These are phyloP conservation scores for Elachura formosa DNA, from an alignment of 2,113 vertebrate genomes.

Conservation along the genomic window DNA sequence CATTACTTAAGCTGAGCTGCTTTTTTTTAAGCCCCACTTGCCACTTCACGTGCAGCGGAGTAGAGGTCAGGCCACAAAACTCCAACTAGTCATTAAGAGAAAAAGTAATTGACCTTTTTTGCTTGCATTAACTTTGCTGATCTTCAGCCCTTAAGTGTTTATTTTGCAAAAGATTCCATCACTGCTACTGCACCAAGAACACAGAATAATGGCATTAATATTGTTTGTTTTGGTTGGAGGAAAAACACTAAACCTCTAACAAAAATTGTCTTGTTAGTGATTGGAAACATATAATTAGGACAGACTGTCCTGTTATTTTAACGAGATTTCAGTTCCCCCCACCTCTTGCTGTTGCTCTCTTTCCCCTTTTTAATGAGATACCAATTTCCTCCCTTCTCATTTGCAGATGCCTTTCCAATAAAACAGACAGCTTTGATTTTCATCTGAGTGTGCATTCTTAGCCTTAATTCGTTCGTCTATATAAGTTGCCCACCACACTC, in stretches of 20 bases:
- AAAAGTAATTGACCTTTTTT: slow-evolving; percentile 52
- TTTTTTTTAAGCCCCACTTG: not conserved
- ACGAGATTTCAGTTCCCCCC: slow-evolving; percentile 55
- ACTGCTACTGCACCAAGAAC: slow-evolving; percentile 36
- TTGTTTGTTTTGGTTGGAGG: slow-evolving; percentile 64
- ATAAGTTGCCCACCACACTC: slow-evolving; percentile 2
- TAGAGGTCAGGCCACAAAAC: slow-evolving; percentile 61
- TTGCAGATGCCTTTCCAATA: slow-evolving; percentile 68
- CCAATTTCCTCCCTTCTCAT: slow-evolving; percentile 68
- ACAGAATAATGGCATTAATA: slow-evolving; percentile 59
- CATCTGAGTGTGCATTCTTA: slow-evolving; percentile 50
- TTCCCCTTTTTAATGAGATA: slow-evolving; percentile 76
- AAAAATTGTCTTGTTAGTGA: slow-evolving; percentile 71
- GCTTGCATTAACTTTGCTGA: slow-evolving; percentile 47
- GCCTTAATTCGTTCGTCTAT: slow-evolving; percentile 61
- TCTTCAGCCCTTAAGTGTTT: slow-evolving; percentile 53
- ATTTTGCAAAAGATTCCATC: slow-evolving; percentile 63
- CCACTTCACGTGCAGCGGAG: not conserved
- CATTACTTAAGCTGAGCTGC: not conserved
- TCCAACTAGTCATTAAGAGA: slow-evolving; percentile 55
- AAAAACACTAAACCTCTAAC: slow-evolving; percentile 58
- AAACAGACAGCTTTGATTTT: slow-evolving; percentile 76
- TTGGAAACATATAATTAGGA: slow-evolving; percentile 67
- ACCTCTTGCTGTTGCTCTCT: not conserved
- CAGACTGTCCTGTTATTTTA: slow-evolving; percentile 63